Evolutionary conservation across 2,797 vertebrate species (phyloP), one percentile per base, ranked within the genome.

Genomic region (Melanotaenia maccullochi): DNA sequence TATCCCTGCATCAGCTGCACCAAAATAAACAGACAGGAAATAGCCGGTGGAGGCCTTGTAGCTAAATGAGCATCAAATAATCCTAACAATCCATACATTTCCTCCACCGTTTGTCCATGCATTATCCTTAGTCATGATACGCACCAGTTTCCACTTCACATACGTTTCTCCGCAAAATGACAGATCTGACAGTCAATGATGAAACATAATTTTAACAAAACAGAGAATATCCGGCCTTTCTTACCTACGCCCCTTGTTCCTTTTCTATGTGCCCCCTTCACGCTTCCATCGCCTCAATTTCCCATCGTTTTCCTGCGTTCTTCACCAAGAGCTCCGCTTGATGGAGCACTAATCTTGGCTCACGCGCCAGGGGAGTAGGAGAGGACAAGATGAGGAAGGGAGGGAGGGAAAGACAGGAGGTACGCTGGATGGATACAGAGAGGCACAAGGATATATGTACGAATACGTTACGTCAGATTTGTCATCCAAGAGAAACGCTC

Each of bases 401-500:
- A 44, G 49, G 57, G 75, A 72, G 20, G 18, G 71, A 65, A 18
- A 65, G 38, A 71, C 74, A 58, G 71, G 78, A 76, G 71, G 69
- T 62, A 71, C 54, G 60, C 74, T 78, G 73, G 71, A 68, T 75
- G 76, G 75, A 42, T 54, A 78, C 68, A 56, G 61, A 76, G 44
- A 56, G 22, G 16, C 66, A 60, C 74, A 67, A 68, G 67, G 64
- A 62, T 62, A 68, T 51, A 56, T 51, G 77, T 75, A 81, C 56
- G 47, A 71, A 80, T 88, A 89, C 66, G 69, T 70, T 71, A 91
- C 88, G 85, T 87, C 49, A 64, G 28, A 59, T 16, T 42, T 42
- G n/a, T 49, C 71, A 65, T 94, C 91, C 92, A 94, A 93, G 91
- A 73, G 79, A 69, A 85, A 85, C 30, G 35, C 35, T 8, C 2